Percentiles rank a stretch among this genome's conserved stretches.
phyloP scores from a whole-genome alignment of 2,797 vertebrate genomes.

The Caiman crocodilus region DNA sequence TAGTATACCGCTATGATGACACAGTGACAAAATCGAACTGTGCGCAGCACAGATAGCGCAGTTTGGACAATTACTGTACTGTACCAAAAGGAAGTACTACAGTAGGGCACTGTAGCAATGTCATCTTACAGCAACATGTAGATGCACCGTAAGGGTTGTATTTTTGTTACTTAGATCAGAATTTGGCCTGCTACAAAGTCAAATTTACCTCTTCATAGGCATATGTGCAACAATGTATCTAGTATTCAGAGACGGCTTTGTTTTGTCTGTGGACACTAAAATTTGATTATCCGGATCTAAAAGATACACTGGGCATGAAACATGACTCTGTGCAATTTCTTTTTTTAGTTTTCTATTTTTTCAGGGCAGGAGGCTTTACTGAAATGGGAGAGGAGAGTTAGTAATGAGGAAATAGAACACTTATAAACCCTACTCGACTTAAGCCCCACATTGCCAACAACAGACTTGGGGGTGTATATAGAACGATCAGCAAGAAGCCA shows the following conservation, averaged over 20 bases:
- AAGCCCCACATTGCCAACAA: neutral
- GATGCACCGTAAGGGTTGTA: too few species aligned
- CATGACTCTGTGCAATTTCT: neutral
- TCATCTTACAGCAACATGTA: too few species aligned
- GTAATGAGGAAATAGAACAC: neutral
- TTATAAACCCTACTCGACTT: neutral
- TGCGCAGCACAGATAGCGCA: too few species aligned
- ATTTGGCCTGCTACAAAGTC: neutral
- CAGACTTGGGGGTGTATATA: neutral
- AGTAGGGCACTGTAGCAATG: too few species aligned
- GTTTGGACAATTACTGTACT: too few species aligned
- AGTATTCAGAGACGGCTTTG: neutral
- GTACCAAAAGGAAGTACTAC: too few species aligned
- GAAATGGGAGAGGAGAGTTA: neutral
- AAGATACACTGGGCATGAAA: neutral
- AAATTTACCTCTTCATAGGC: neutral
- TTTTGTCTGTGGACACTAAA: neutral
- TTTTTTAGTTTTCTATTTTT: neutral
- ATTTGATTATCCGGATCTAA: neutral
- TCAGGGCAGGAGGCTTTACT: neutral
- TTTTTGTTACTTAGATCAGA: neutral
- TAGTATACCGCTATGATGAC: too few species aligned
- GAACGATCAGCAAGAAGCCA: neutral
- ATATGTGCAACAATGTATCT: neutral
- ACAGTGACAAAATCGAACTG: too few species aligned